These are phyloP conservation scores for Rhinolophus sinicus DNA, from an alignment of 2,113 vertebrate species.

Conservation along the genomic window DNA sequence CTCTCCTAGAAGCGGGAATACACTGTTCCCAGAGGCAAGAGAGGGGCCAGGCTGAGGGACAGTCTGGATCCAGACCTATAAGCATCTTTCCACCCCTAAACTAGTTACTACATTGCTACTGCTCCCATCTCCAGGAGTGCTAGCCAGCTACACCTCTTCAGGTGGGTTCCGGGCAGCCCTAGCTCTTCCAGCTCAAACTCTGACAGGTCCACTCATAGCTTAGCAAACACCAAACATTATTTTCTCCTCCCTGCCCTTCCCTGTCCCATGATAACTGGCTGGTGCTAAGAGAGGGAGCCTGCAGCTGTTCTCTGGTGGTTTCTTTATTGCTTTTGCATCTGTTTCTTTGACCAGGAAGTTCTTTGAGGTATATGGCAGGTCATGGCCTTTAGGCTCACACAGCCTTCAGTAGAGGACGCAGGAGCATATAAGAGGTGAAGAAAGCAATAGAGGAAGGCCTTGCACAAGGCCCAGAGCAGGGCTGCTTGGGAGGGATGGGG, in stretches of 20 bases:
- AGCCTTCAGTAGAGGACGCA: neutral
- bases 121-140: neutral
- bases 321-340: neutral
- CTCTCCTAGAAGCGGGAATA: slow-evolving; percentile 36
- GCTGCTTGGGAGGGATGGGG: neutral
- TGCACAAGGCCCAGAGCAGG: neutral
- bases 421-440: neutral
- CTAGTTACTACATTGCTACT: neutral
- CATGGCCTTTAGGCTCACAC: neutral
- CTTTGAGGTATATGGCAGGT: neutral
- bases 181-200: neutral
- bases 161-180: neutral
- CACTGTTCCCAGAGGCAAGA: neutral
- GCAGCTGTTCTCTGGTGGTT: neutral
- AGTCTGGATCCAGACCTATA: neutral
- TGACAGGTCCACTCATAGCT: neutral
- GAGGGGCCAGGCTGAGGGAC: neutral
- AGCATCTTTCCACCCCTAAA: neutral
- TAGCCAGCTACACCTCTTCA: neutral
- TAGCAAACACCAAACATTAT: neutral
- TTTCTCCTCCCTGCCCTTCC: neutral
- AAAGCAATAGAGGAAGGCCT: slow-evolving; percentile 3
- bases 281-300: neutral
- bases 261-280: neutral
- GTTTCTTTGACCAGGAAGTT: slow-evolving; percentile 25